Conservation (phyloP, 2,797 vertebrate genomes). For the Notolepis coatsorum region DNA sequence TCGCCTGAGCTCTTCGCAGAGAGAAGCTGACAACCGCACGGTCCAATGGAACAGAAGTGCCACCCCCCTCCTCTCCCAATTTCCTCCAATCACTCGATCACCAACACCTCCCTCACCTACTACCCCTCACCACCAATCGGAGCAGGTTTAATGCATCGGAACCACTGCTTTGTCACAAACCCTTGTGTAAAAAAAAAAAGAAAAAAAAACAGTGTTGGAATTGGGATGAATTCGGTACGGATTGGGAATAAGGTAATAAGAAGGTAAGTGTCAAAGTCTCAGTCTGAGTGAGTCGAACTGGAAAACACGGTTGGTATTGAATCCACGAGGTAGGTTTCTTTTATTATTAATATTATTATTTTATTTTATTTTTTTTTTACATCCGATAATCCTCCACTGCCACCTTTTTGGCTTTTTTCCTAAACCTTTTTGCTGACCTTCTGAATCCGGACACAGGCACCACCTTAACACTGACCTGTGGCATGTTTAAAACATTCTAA, state of each 20-base stretch:
- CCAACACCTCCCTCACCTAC: slow-evolving; percentile 70
- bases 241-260: no score
- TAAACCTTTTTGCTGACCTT: slow-evolving; percentile 64
- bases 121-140: slow-evolving; percentile 75
- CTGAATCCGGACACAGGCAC: slow-evolving; percentile 67
- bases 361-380: no score
- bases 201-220: slow-evolving; percentile 59
- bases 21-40: slow-evolving; percentile 55
- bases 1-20: slow-evolving; percentile 46
- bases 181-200: slow-evolving; percentile 80
- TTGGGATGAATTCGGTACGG: slow-evolving; percentile 36
- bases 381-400: slow-evolving; percentile 67
- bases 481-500: slow-evolving; percentile 72
- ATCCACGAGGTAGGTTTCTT: slow-evolving; percentile 70
- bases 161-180: slow-evolving; percentile 77
- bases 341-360: no score
- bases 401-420: slow-evolving; percentile 51
- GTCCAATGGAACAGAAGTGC: slow-evolving; percentile 52
- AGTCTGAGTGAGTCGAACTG: slow-evolving; percentile 37
- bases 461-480: slow-evolving; percentile 62
- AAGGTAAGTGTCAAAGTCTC: slow-evolving; percentile 78
- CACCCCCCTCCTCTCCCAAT: slow-evolving; percentile 30
- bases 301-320: slow-evolving; percentile 29
- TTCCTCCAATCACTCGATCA: slow-evolving; percentile 75
- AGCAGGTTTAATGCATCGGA: slow-evolving; percentile 72